A percentile compares a stretch with the other conserved stretches of the same genome.
These are phyloP conservation scores for Mionectes olivaceus DNA, from an alignment of 2,797 vertebrate species.

Conservation along the genomic window DNA sequence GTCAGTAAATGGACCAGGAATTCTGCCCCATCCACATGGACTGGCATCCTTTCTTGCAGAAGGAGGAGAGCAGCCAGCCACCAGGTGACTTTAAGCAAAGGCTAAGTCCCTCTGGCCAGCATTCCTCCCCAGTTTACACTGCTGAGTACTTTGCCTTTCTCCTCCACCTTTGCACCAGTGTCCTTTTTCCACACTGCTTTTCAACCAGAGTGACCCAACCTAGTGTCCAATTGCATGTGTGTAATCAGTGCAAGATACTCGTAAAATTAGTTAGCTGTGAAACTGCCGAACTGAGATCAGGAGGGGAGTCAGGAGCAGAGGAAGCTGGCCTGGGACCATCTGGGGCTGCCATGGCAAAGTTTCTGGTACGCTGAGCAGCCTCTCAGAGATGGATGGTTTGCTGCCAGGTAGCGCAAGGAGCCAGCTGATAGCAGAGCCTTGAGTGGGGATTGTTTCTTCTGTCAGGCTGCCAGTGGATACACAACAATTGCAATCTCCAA, in stretches of 20 bases:
- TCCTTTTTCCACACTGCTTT: background rate
- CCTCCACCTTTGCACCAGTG: background rate
- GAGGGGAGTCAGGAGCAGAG: background rate
- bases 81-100: background rate
- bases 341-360: background rate
- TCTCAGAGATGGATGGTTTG: background rate
- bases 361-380: accelerated
- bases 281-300: background rate
- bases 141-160: background rate
- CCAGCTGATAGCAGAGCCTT: background rate
- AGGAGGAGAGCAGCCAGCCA: background rate
- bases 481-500: background rate
- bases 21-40: background rate
- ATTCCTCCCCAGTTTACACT: accelerated
- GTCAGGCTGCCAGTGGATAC: conserved; percentile 34
- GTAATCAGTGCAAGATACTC: background rate
- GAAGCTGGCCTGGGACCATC: background rate
- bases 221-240: background rate
- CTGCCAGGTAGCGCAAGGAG: conserved; percentile 2
- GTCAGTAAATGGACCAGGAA: background rate
- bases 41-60: background rate
- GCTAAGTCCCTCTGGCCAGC: background rate
- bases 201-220: background rate
- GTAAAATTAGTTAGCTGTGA: conserved; percentile 22
- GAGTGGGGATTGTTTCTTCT: background rate